Evolutionary conservation across 2,888 invertebrate species (phyloP).

Genomic region (Meghimatium bilineatum): DNA sequence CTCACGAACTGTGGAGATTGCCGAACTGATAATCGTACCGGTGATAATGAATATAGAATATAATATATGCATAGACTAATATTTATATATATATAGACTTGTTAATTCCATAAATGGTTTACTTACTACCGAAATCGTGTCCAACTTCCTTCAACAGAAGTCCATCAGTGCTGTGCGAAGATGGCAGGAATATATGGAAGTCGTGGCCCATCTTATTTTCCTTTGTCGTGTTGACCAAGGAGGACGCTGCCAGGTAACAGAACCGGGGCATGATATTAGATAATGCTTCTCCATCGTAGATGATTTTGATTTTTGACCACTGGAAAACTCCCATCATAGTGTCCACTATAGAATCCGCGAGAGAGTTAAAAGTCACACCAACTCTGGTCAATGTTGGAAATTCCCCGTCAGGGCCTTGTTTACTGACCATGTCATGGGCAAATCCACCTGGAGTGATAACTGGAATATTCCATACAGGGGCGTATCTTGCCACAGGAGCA

Average conservation of each 20-base stretch:
- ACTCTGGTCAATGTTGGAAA: conserved; percentile 53
- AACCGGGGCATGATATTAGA: conserved; percentile 48
- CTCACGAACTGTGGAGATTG: too few species aligned
- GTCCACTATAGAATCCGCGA: conserved; percentile 42
- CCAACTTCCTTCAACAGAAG: conserved; percentile 45
- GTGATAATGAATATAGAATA: too few species aligned
- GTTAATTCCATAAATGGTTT: not conserved
- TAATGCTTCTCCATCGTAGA: conserved; percentile 44
- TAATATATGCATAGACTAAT: too few species aligned
- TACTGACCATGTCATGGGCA: conserved; percentile 71
- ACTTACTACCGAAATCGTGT: conserved; percentile 51
- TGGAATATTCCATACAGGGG: conserved; percentile 93
- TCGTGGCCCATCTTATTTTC: conserved; percentile 33
- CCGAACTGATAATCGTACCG: too few species aligned
- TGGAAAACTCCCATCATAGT: conserved; percentile 40
- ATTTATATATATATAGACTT: too few species aligned
- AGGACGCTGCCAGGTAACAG: conserved; percentile 51
- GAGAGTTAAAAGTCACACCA: conserved; percentile 54
- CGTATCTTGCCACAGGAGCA: conserved; percentile 91
- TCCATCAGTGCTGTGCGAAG: conserved; percentile 13
- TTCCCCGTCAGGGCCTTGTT: conserved; percentile 51
- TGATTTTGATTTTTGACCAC: conserved; percentile 51
- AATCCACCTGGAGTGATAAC: conserved; percentile 84
- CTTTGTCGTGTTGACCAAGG: conserved; percentile 45
- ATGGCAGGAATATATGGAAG: conserved; percentile 46